A percentile compares a stretch with the other conserved stretches of the same genome.
Conservation (phyloP, 2,797 vertebrate species). For the Enteromius fasciolatus region DNA sequence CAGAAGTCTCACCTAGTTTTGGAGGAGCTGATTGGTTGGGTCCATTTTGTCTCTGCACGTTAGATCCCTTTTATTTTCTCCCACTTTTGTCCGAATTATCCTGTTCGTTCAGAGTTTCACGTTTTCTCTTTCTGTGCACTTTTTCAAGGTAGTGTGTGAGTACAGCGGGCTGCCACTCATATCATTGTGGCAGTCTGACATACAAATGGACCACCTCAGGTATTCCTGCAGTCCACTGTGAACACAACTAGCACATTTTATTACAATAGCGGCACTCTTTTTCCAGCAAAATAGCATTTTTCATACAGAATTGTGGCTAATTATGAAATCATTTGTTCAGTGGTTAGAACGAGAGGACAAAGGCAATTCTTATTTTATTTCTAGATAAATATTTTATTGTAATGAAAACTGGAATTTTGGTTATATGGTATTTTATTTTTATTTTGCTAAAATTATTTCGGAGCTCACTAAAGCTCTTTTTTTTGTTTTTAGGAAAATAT, state of each 20-base stretch:
- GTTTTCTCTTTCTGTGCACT: constrained; percentile 50
- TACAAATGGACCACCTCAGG: constrained; percentile 78
- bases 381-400: constrained; percentile 51
- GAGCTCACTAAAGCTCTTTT: constrained; percentile 34
- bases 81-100: constrained; percentile 48
- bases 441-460: constrained; percentile 19
- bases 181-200: constrained; percentile 70
- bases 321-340: constrained; percentile 14
- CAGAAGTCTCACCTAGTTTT: neutral
- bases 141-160: constrained; percentile 31
- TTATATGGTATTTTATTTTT: constrained; percentile 49
- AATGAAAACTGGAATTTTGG: constrained; percentile 61
- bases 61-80: constrained; percentile 48
- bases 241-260: constrained; percentile 64
- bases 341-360: constrained; percentile 14
- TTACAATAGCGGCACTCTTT: constrained; percentile 35
- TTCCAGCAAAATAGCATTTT: constrained; percentile 19
- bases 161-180: constrained; percentile 58
- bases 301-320: constrained; percentile 23
- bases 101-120: neutral
- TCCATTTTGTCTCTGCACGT: constrained; percentile 36
- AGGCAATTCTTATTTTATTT: constrained; percentile 50
- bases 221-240: constrained; percentile 79
- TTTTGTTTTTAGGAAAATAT: constrained; percentile 23
- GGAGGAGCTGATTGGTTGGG: constrained; percentile 31